These are phyloP conservation scores for Apotomis turbidana DNA, from an alignment of 2,888 invertebrate genomes.

Conservation along the genomic window DNA sequence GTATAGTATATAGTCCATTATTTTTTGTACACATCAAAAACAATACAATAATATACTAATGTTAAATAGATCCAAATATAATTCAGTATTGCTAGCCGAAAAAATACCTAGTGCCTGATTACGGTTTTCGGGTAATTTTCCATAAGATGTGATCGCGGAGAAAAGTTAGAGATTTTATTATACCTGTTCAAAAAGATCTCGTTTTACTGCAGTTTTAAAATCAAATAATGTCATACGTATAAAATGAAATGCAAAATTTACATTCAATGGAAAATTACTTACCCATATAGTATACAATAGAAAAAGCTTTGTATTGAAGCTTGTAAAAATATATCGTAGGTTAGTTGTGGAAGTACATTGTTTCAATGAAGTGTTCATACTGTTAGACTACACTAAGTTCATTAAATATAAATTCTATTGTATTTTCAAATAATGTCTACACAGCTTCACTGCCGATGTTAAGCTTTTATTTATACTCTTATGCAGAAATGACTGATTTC, in stretches of 20 bases:
- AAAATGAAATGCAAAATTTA: neutral
- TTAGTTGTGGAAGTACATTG: constrained; percentile 26
- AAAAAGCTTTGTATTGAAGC: constrained; percentile 5
- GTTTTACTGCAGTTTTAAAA: neutral
- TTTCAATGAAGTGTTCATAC: constrained; percentile 28
- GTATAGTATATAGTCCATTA: constrained; percentile 4
- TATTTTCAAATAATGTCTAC: neutral
- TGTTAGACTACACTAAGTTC: constrained; percentile 12
- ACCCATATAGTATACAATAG: constrained; percentile 1
- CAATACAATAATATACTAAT: neutral
- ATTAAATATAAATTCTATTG: constrained; percentile 11
- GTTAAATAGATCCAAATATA: constrained; percentile 13
- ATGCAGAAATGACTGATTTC: too few species aligned
- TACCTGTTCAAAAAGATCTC: neutral
- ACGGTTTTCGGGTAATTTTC: neutral
- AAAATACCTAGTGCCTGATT: constrained; percentile 2
- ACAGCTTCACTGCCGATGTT: constrained; percentile 2
- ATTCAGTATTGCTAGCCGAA: constrained; percentile 12
- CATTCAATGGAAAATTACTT: neutral
- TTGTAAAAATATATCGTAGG: constrained; percentile 4
- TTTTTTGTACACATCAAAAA: constrained; percentile 7
- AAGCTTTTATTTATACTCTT: neutral
- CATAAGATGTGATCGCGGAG: neutral
- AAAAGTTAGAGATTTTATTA: neutral
- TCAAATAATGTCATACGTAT: neutral